These are phyloP conservation scores for Apostichopus californicus DNA, from an alignment of 35 echinoderm and acorn worm genomes.

Conservation along the genomic window DNA sequence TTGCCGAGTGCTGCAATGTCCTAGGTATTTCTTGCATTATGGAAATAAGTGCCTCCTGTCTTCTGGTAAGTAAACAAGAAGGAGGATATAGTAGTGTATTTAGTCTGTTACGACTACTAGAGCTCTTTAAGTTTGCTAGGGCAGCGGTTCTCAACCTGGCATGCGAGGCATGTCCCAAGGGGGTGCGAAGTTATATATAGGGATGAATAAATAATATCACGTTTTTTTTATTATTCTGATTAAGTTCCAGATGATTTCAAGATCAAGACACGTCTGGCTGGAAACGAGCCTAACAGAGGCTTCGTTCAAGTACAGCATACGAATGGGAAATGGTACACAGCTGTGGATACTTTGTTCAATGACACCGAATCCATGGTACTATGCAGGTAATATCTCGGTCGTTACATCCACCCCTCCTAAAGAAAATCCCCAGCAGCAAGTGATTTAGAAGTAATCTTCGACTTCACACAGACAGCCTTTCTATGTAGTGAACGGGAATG, in stretches of 20 bases:
- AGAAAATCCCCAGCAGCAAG: no score
- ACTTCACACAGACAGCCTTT: no score
- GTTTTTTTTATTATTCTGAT: background rate
- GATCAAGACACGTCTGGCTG: background rate
- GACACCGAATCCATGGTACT: background rate
- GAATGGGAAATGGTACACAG: conserved; percentile 2
- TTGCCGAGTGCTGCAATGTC: background rate
- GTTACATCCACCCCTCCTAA: background rate
- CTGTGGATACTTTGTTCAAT: background rate
- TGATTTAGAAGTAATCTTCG: no score
- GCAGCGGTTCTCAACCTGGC: no score
- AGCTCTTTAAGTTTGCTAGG: no score
- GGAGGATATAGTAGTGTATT: no score
- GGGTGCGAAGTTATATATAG: no score
- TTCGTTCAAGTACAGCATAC: background rate
- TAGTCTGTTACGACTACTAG: no score
- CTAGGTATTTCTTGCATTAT: background rate
- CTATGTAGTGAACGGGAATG: no score
- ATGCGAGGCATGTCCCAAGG: no score
- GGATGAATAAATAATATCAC: background rate
- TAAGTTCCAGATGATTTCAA: background rate
- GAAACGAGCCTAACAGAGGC: background rate
- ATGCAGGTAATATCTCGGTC: background rate
- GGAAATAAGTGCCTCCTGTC: background rate
- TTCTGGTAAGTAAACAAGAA: background rate